phyloP scores from a whole-genome alignment of 2,888 invertebrate genomes.

The Latrodectus hesperus region DNA sequence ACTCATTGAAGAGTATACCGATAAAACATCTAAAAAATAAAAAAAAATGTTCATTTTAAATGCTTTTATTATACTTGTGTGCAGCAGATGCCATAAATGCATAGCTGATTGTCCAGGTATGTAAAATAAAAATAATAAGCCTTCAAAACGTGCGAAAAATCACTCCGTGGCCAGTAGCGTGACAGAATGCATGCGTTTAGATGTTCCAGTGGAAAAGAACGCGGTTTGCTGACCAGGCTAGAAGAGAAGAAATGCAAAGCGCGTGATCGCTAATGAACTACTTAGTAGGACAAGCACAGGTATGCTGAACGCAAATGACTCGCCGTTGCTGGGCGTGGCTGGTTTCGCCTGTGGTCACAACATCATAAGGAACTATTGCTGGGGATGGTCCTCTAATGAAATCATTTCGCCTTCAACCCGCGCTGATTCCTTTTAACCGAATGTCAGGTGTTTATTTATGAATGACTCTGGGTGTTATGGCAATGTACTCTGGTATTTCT shows the following conservation, averaged over 20 bases:
- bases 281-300: slow-evolving; percentile 67
- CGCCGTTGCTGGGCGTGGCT: slow-evolving; percentile 65
- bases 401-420: slow-evolving; percentile 13
- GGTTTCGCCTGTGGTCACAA: slow-evolving; percentile 59
- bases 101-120: no score
- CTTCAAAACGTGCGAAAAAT: neutral
- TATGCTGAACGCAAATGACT: slow-evolving; percentile 61
- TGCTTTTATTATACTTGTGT: no score
- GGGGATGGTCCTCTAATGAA: slow-evolving; percentile 62
- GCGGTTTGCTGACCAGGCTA: slow-evolving; percentile 26
- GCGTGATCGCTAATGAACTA: slow-evolving; percentile 67
- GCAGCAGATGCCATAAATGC: no score
- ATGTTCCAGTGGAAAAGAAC: neutral
- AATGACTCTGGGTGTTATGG: no score
- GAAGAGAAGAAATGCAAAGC: slow-evolving; percentile 40
- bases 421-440: neutral
- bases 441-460: neutral
- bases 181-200: slow-evolving; percentile 60
- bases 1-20: no score
- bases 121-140: no score
- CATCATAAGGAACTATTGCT: slow-evolving; percentile 29
- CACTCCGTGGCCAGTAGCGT: slow-evolving; percentile 34
- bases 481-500: no score
- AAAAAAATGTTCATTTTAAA: no score
- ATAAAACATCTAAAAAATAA: no score